Base-by-base conservation (phyloP, 2,888 invertebrate species). In the Bruchidius siliquastri region DNA sequence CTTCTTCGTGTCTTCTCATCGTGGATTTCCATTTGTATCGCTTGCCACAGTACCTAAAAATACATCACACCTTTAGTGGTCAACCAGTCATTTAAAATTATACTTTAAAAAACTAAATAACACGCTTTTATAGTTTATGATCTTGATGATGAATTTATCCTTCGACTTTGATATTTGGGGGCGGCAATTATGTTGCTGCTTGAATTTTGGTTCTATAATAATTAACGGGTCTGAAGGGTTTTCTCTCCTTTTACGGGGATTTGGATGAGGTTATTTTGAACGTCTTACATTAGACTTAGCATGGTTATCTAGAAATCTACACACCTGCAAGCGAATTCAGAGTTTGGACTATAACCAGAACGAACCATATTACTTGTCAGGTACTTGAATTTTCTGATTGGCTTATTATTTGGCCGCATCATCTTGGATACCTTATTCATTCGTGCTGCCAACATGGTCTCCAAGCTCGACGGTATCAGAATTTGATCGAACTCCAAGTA, bases 11-110 rank as follows among this genome's bases (percentile, higher is more conserved):
- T 67, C 84, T 75, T 20, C 83, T 77, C 88, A 94, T 89, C 75
- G 94, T 94, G 71, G 94, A 94, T 87, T 93, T 95, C 94, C 95
- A 95, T 81, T 94, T 91, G 86, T 95, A 95, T 79, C 92, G 90
- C 86, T 95, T 95, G 77, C 95, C 94, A 87, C 95, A 95, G 84
- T 94, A 94, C 72, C 93, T 66, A 13, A 3, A 30, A 30, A 30
- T 30, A 30, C 8, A 8, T 30, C 30, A 30, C 68, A n/a, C 74
- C 74, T 20, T 32, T 71, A 49, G 69, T n/a, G n/a, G n/a, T n/a
- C n/a, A n/a, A n/a, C n/a, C n/a, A n/a, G n/a, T n/a, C n/a, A n/a
- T n/a, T n/a, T n/a, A n/a, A n/a, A n/a, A n/a, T n/a, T n/a, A n/a
- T n/a, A n/a, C n/a, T n/a, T n/a, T n/a, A n/a, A n/a, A n/a, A n/a